These are phyloP conservation scores for Spatula clypeata DNA, from an alignment of 2,797 vertebrate species.

Conservation along the genomic window DNA sequence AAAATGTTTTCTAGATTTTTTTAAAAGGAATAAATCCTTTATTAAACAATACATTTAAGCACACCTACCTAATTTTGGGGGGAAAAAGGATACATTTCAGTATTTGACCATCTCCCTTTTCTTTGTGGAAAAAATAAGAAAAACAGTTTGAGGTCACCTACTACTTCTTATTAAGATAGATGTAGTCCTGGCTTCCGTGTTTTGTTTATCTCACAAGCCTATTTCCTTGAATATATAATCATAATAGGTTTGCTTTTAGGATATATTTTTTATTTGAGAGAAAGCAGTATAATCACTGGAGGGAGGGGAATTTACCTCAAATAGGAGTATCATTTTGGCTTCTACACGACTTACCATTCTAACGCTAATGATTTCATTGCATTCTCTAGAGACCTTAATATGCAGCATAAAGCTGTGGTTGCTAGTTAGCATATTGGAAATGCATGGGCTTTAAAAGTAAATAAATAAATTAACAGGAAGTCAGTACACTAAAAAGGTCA, in stretches of 20 bases:
- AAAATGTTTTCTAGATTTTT: not conserved
- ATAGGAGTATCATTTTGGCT: slow-evolving; percentile 28
- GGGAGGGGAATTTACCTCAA: not conserved
- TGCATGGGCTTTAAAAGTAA: not conserved
- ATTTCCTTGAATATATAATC: not conserved
- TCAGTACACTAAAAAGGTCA: not conserved
- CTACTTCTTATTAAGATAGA: not conserved
- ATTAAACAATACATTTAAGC: not conserved
- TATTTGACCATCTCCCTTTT: not conserved
- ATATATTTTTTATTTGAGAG: not conserved
- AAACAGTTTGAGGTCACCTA: not conserved
- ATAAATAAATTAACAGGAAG: slow-evolving; percentile 15
- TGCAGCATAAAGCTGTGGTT: not conserved
- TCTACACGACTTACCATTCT: not conserved
- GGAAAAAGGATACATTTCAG: not conserved
- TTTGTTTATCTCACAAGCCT: not conserved
- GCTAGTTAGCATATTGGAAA: slow-evolving; percentile 16
- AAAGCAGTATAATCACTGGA: not conserved
- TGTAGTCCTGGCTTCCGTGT: not conserved
- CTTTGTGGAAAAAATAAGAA: not conserved
- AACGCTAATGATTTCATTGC: slow-evolving; percentile 30
- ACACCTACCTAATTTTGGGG: not conserved
- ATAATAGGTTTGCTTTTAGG: not conserved
- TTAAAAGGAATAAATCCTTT: not conserved
- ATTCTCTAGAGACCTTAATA: slow-evolving; percentile 3